Evolutionary conservation across 2,888 invertebrate genomes (phyloP).

Genomic region (Agonopterix arenella): DNA sequence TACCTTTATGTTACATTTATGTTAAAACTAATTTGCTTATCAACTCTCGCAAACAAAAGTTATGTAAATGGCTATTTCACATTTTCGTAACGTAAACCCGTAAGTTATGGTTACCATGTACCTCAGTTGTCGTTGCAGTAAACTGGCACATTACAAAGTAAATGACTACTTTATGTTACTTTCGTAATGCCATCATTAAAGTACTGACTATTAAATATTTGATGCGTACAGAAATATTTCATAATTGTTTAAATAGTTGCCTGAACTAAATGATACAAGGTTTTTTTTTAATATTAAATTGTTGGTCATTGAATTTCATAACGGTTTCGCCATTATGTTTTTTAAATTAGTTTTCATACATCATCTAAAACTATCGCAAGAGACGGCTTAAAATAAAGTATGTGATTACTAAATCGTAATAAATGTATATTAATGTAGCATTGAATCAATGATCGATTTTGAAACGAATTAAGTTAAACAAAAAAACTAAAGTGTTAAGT

Average conservation of each 20-base stretch:
- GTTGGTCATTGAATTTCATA: background rate
- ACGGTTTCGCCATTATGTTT: background rate
- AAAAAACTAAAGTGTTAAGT: too few relatives aligned
- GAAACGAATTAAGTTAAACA: too few relatives aligned
- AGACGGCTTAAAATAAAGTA: background rate
- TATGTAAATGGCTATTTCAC: conserved; percentile 18
- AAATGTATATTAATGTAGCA: too few relatives aligned
- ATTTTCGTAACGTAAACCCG: conserved; percentile 20
- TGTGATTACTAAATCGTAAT: background rate
- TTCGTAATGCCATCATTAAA: conserved; percentile 18
- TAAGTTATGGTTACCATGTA: conserved; percentile 4
- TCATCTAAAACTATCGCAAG: background rate
- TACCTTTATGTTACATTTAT: too few relatives aligned
- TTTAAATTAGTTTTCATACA: background rate
- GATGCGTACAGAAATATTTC: background rate
- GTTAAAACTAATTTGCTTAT: background rate
- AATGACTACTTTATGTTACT: conserved; percentile 15
- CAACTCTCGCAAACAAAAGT: conserved; percentile 13
- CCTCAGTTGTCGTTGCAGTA: conserved; percentile 10
- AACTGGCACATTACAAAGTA: conserved; percentile 12
- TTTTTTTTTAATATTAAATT: background rate
- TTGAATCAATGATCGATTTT: too few relatives aligned
- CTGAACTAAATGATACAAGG: background rate
- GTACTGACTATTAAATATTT: conserved; percentile 6
- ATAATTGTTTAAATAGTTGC: background rate